phyloP scores from a whole-genome alignment of 2,797 vertebrate genomes.

The Squalus acanthias region DNA sequence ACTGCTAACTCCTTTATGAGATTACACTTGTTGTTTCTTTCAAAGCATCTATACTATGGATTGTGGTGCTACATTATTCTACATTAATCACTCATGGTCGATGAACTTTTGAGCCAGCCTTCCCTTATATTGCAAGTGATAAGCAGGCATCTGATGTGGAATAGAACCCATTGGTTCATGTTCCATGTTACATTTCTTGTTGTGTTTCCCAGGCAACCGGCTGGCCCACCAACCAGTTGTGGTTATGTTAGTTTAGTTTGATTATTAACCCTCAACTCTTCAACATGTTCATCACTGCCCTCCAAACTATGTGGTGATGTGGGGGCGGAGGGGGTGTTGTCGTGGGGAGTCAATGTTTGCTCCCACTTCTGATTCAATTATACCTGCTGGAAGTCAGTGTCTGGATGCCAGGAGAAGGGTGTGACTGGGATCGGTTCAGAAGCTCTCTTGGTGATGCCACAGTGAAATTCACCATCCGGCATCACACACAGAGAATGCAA shows the following conservation, averaged over 20 bases:
- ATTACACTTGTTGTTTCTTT: not conserved
- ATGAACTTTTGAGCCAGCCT: rapidly evolving
- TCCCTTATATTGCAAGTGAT: not conserved
- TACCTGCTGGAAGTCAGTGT: not conserved
- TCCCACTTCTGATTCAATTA: not conserved
- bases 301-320: not conserved
- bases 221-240: not conserved
- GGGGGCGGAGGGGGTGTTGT: not conserved
- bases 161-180: not conserved
- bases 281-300: not conserved
- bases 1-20: not conserved
- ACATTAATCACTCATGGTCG: not conserved
- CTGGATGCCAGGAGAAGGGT: not conserved
- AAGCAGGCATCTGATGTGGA: too few species aligned
- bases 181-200: not conserved
- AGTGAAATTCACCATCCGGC: not conserved
- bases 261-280: not conserved
- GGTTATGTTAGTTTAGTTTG: not conserved
- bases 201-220: not conserved
- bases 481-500: not conserved
- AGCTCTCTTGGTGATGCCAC: not conserved
- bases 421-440: not conserved
- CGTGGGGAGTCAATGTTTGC: not conserved
- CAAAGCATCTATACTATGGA: not conserved
- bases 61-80: not conserved